Evolutionary conservation across 2,797 vertebrate genomes (phyloP), one percentile per base, ranked within the genome.

Genomic region (Arremon aurantiirostris): DNA sequence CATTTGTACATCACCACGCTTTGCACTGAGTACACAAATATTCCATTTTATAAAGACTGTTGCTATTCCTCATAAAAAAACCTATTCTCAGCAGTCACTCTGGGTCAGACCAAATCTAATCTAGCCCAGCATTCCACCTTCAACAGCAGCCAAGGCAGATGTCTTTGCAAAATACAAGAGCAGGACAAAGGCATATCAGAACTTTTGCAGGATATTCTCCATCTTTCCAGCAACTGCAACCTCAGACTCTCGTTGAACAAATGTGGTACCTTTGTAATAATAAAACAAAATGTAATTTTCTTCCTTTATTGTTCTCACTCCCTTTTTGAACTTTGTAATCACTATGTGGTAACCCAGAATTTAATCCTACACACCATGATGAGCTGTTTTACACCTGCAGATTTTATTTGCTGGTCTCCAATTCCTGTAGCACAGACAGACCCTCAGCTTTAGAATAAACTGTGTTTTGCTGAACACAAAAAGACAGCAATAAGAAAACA

Each of bases 101-200:
- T 4, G 85, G 90, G 70, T 88, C 82, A 69, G 35, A 76, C 28
- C 70, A 71, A 91, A 91, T 47, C 35, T 30, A 59, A 87, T 68
- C 59, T 11, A 34, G 53, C 46, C n/a, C 61, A 88, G 53, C 39
- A 17, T 8, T 42, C 34, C 3, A 10, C 6, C 72, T 28, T 34
- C 68, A 70, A 13, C 2, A 1, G 80, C 77, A 95, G 85, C 57
- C 75, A 81, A 75, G 63, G 87, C 35, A 64, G 65, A 71, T 50
- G 35, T 24, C 71, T 86, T 69, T 63, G 55, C 72, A 86, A 90
- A 86, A 41, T 1, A 37, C 20, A 78, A 63, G 32, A 88, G 72
- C 34, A 86, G 77, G 30, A 65, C 85, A 78, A 91, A 88, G n/a
- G 27, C 37, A 61, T 1, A 34, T 5, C 21, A 71, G 57, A 93